These are phyloP conservation scores for Ypsolopha sequella DNA, from an alignment of 2,888 invertebrate species.

Conservation along the genomic window DNA sequence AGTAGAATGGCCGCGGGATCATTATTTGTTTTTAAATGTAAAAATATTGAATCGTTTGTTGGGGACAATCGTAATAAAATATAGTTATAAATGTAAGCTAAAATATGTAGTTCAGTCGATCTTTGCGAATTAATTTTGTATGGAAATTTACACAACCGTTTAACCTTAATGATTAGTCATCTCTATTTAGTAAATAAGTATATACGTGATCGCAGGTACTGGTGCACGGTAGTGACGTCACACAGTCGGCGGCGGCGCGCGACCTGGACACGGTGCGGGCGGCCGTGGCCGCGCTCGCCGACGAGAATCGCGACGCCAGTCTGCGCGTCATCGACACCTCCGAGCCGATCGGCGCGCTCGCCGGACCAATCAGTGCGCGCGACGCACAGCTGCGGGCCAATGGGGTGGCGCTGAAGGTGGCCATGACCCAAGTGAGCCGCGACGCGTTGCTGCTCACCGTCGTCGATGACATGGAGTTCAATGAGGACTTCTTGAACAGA, in stretches of 20 bases:
- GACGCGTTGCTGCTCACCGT: slow-evolving; percentile 81
- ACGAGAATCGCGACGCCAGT: slow-evolving; percentile 12
- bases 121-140: too few relatives aligned
- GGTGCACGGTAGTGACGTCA: slow-evolving; percentile 9
- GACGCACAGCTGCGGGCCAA: slow-evolving; percentile 19
- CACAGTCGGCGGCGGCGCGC: slow-evolving; percentile 7
- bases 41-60: too few relatives aligned
- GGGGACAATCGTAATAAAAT: too few relatives aligned
- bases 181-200: too few relatives aligned
- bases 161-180: too few relatives aligned
- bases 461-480: slow-evolving; percentile 77
- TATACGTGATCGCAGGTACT: slow-evolving; percentile 6
- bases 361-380: slow-evolving; percentile 29
- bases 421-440: slow-evolving; percentile 76
- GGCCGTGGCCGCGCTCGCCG: slow-evolving; percentile 12
- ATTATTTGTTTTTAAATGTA: too few relatives aligned
- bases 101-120: too few relatives aligned
- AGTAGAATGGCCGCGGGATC: too few relatives aligned
- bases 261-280: slow-evolving; percentile 10
- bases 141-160: too few relatives aligned
- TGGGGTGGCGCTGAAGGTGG: slow-evolving; percentile 74
- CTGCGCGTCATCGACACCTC: slow-evolving; percentile 8
- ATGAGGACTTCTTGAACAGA: slow-evolving; percentile 90
- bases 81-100: too few relatives aligned
- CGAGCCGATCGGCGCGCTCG: not conserved